Conservation (phyloP, 23 tunicate species). For the Aplidium turbinatum region DNA sequence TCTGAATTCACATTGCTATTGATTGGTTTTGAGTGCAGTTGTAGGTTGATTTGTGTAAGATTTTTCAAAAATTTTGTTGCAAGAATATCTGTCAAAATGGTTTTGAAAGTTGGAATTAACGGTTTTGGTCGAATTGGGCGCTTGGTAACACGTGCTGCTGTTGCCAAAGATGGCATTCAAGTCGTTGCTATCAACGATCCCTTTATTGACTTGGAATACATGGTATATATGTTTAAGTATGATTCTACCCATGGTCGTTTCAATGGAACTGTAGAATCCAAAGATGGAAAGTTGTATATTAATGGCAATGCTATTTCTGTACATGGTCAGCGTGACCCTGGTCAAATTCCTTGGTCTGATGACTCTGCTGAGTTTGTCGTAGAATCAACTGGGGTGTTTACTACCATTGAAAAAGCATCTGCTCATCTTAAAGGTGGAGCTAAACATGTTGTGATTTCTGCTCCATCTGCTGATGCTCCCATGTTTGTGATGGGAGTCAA, state of each 20-base stretch:
- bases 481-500: slow-evolving; percentile 99
- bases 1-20: too few relatives aligned
- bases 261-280: slow-evolving; percentile 61
- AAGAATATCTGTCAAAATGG: slow-evolving; percentile 37
- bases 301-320: slow-evolving; percentile 81
- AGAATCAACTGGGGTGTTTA: slow-evolving; percentile 99
- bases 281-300: slow-evolving; percentile 82
- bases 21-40: too few relatives aligned
- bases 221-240: slow-evolving; percentile 99
- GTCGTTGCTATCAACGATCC: slow-evolving; percentile 98
- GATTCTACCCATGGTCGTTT: slow-evolving; percentile 97
- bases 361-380: slow-evolving; percentile 91
- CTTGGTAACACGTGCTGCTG: slow-evolving; percentile 87
- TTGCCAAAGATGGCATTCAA: slow-evolving; percentile 37
- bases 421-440: slow-evolving; percentile 96
- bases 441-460: slow-evolving; percentile 92
- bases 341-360: slow-evolving; percentile 82
- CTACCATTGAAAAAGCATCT: slow-evolving; percentile 91
- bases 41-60: too few relatives aligned
- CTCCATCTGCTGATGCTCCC: slow-evolving; percentile 99
- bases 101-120: slow-evolving; percentile 88
- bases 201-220: slow-evolving; percentile 88
- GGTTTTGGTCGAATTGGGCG: slow-evolving; percentile 99
- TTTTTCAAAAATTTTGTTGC: too few relatives aligned
- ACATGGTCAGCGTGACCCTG: slow-evolving; percentile 76